Conservation (phyloP, 2,113 vertebrate genomes). For the Nerophis lumbriciformis region DNA sequence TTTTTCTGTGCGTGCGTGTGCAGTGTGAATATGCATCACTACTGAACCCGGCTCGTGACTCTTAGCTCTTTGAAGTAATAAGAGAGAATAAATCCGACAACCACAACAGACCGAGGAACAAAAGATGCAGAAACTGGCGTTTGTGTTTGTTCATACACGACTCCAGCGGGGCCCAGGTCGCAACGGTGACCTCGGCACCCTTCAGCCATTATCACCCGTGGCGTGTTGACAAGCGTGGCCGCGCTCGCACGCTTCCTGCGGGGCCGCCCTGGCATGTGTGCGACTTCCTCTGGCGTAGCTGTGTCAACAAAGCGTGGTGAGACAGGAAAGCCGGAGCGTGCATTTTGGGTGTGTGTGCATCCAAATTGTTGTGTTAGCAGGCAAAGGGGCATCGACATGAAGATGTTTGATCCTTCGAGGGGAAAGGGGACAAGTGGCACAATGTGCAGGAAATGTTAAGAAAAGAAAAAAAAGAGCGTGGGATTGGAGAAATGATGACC, state of each 20-base stretch:
- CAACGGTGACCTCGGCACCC: slow-evolving; percentile 27
- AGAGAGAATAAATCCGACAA: slow-evolving; percentile 26
- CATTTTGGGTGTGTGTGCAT: slow-evolving; percentile 5
- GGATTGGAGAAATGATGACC: background rate
- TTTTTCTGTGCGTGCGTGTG: too few relatives aligned
- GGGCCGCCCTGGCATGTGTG: slow-evolving; percentile 14
- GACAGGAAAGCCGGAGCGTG: slow-evolving; percentile 46
- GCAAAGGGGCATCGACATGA: background rate
- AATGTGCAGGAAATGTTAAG: slow-evolving; percentile 22
- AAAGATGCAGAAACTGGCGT: background rate
- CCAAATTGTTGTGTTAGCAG: slow-evolving; percentile 14
- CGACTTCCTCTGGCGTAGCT: slow-evolving; percentile 49
- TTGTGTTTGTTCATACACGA: slow-evolving; percentile 33
- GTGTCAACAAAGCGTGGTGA: slow-evolving; percentile 56
- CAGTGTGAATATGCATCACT: slow-evolving; percentile 43
- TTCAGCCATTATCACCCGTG: slow-evolving; percentile 17
- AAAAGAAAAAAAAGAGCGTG: background rate
- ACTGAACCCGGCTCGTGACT: slow-evolving; percentile 29
- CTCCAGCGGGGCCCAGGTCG: background rate
- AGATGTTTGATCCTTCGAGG: background rate
- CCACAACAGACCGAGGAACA: slow-evolving; percentile 31
- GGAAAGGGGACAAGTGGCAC: slow-evolving; percentile 6
- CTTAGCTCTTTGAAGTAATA: slow-evolving; percentile 48
- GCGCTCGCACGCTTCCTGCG: slow-evolving; percentile 35
- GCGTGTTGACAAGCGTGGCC: slow-evolving; percentile 11